phyloP scores from a whole-genome alignment of 2,888 invertebrate species.

The Latheticus oryzae region DNA sequence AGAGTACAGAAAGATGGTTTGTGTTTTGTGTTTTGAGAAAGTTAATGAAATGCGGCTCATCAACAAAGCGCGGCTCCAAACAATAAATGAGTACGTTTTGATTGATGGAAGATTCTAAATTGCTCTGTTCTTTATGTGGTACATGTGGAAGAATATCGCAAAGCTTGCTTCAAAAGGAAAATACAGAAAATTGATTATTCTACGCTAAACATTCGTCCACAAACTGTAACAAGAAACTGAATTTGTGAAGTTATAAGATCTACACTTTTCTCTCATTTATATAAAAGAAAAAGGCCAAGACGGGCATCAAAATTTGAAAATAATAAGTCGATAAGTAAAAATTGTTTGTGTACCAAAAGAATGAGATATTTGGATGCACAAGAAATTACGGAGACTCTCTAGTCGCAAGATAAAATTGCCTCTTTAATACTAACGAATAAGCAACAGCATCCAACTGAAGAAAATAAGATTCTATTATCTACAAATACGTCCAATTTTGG shows the following conservation, averaged over 20 bases:
- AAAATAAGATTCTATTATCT: background rate
- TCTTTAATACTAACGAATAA: no score
- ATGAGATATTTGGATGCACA: no score
- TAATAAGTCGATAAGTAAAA: no score
- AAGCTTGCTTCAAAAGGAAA: background rate
- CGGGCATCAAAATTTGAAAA: background rate
- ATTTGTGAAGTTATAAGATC: background rate
- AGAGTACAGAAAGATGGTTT: background rate
- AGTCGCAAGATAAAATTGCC: background rate
- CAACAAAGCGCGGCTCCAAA: background rate
- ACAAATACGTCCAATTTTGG: background rate
- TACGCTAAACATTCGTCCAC: background rate
- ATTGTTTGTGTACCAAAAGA: no score
- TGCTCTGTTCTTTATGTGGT: background rate
- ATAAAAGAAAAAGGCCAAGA: slow-evolving; percentile 1
- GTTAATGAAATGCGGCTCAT: background rate
- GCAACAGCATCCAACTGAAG: no score
- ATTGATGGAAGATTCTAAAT: no score
- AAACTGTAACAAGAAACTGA: background rate
- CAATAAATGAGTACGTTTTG: no score
- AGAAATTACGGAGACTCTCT: no score
- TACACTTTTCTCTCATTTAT: no score
- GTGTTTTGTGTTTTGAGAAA: slow-evolving; percentile 5
- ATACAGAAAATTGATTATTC: background rate
- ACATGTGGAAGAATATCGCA: background rate